A percentile compares a stretch with the other conserved stretches of the same genome.
Conservation (phyloP, 2,113 vertebrate genomes). For the Elaphurus davidianus region DNA sequence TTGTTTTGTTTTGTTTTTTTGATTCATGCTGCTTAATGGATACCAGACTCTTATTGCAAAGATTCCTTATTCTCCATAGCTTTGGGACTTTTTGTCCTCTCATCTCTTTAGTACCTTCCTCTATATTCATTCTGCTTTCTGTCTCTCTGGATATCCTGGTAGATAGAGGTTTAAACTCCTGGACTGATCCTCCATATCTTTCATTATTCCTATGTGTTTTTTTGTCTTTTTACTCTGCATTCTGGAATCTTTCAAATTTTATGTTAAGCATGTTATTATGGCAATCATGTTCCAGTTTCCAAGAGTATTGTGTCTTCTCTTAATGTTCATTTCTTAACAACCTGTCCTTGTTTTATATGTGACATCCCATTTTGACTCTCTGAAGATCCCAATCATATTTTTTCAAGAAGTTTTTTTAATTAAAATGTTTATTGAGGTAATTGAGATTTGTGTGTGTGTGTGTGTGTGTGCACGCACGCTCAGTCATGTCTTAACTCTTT, state of each 20-base stretch:
- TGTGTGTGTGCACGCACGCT: rapidly evolving
- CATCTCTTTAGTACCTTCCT: background rate
- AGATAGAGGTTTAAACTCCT: background rate
- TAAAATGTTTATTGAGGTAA: background rate
- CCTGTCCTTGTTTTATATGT: background rate
- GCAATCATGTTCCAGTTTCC: background rate
- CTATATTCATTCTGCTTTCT: background rate
- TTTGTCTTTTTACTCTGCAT: background rate
- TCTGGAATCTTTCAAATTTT: background rate
- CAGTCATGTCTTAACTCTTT: background rate
- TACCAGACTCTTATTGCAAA: background rate
- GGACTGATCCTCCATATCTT: background rate
- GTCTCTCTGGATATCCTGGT: background rate
- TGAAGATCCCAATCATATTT: background rate
- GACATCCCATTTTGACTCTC: background rate
- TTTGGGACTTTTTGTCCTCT: background rate
- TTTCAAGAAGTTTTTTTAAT: background rate
- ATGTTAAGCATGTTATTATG: background rate
- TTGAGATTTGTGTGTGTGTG: background rate
- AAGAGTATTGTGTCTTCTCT: background rate
- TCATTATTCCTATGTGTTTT: background rate
- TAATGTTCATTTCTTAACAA: background rate
- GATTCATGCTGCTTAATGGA: background rate
- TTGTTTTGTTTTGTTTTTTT: background rate
- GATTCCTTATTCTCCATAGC: background rate